These are phyloP conservation scores for Dendrophyllia cribrosa DNA, from an alignment of 64 coral and sea anemone genomes.

Conservation along the genomic window DNA sequence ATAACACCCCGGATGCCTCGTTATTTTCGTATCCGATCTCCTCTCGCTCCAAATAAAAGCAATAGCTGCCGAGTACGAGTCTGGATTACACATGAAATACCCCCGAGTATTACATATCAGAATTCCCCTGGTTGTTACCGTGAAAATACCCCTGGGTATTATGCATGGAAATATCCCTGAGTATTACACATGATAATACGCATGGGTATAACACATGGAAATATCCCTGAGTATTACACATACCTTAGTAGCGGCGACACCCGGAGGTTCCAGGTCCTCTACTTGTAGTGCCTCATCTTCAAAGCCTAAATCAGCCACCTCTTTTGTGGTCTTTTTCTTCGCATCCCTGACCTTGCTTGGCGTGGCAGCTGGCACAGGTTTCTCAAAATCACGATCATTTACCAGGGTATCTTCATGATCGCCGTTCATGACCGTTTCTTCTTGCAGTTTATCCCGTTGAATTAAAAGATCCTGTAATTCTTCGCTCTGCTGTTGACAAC, in stretches of 20 bases:
- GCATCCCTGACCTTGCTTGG: background rate
- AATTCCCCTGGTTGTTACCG: no score
- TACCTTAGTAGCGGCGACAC: conserved; percentile 58
- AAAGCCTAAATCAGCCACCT: conserved; percentile 8
- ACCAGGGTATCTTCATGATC: conserved; percentile 45
- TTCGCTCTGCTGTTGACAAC: conserved; percentile 34
- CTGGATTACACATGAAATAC: no score
- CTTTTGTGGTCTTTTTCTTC: conserved; percentile 16
- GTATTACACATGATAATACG: background rate
- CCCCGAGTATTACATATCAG: no score
- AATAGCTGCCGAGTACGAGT: no score
- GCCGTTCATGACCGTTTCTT: conserved; percentile 10
- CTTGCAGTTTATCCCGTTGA: conserved; percentile 19
- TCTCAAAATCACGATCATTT: conserved; percentile 21
- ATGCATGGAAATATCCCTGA: no score
- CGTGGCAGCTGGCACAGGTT: background rate
- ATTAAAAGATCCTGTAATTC: conserved; percentile 21
- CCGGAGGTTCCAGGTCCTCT: conserved; percentile 66
- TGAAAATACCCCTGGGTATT: no score
- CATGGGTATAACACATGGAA: no score
- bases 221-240: background rate
- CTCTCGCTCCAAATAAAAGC: no score
- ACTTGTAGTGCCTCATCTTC: conserved; percentile 47
- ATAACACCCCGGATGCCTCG: no score
- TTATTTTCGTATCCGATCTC: no score